These are phyloP conservation scores for Chaenodraco wilsoni DNA, from an alignment of 2,797 vertebrate genomes.

Conservation along the genomic window DNA sequence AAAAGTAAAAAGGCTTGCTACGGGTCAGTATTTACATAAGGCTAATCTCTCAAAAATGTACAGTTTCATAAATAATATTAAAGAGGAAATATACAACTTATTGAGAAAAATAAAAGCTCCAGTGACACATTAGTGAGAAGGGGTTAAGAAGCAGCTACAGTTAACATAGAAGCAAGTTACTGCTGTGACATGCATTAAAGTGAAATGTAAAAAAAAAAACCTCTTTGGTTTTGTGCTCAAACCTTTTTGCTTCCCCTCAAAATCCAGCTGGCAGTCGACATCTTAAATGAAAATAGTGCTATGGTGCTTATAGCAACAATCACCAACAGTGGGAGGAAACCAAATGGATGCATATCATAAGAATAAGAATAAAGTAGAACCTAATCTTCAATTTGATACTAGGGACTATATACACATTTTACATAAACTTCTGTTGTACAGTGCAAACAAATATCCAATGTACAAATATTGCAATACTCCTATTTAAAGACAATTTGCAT, in stretches of 20 bases:
- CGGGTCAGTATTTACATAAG: constrained; percentile 60
- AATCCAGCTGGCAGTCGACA: constrained; percentile 28
- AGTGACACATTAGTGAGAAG: constrained; percentile 67
- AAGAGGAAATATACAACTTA: constrained; percentile 67
- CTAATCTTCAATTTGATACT: constrained; percentile 32
- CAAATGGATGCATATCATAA: constrained; percentile 28
- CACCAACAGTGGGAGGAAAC: constrained; percentile 34
- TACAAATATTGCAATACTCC: constrained; percentile 67
- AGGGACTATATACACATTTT: constrained; percentile 41
- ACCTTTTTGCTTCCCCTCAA: constrained; percentile 37
- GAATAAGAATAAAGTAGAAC: constrained; percentile 26
- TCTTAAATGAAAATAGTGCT: constrained; percentile 31
- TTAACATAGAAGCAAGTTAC: constrained; percentile 43
- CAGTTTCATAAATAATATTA: constrained; percentile 79
- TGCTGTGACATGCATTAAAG: constrained; percentile 45
- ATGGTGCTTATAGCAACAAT: constrained; percentile 41
- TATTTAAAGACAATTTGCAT: constrained; percentile 41
- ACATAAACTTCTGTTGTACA: constrained; percentile 51
- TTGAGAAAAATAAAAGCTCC: constrained; percentile 67
- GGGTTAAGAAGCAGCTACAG: constrained; percentile 60
- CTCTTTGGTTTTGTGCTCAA: constrained; percentile 66
- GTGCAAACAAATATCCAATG: constrained; percentile 59
- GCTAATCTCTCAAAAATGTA: constrained; percentile 62
- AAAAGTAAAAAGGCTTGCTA: constrained; percentile 59
- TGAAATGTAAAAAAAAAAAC: constrained; percentile 24